Evolutionary conservation across 2,888 invertebrate genomes (phyloP).

Genomic region (Bhutanitis thaidina): DNA sequence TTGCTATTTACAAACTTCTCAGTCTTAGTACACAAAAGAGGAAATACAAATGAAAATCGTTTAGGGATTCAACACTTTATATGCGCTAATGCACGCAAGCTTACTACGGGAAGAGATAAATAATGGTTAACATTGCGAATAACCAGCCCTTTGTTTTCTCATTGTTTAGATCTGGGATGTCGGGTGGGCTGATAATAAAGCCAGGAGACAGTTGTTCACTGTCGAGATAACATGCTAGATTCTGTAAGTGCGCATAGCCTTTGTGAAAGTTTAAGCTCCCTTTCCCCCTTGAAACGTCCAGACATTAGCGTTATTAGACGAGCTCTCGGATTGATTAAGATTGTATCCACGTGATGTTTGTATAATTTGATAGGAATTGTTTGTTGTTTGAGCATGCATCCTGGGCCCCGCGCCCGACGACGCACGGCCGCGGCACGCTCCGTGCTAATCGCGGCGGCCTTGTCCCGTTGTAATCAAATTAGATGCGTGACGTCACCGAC

Average conservation of each 20-base stretch:
- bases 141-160: constrained; percentile 22
- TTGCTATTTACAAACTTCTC: not conserved
- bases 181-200: constrained; percentile 32
- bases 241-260: constrained; percentile 31
- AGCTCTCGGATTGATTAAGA: constrained; percentile 2
- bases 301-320: constrained; percentile 4
- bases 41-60: constrained; percentile 4
- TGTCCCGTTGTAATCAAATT: constrained; percentile 68
- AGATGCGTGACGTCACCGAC: constrained; percentile 61
- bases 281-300: not conserved
- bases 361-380: constrained; percentile 16
- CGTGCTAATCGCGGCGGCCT: constrained; percentile 55
- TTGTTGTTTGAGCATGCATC: constrained; percentile 16
- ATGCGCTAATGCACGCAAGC: constrained; percentile 9
- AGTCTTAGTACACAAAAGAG: not conserved
- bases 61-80: constrained; percentile 9
- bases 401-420: constrained; percentile 12
- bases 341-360: not conserved
- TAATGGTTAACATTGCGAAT: constrained; percentile 18
- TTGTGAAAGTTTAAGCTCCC: constrained; percentile 13
- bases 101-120: constrained; percentile 16
- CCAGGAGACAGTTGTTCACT: constrained; percentile 40
- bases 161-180: constrained; percentile 21
- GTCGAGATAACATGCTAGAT: constrained; percentile 38
- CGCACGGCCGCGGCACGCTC: constrained; percentile 25